Conservation (phyloP, 30 jellyfish, hydroid and myxozoan species). For the Rhopilema esculentum region DNA sequence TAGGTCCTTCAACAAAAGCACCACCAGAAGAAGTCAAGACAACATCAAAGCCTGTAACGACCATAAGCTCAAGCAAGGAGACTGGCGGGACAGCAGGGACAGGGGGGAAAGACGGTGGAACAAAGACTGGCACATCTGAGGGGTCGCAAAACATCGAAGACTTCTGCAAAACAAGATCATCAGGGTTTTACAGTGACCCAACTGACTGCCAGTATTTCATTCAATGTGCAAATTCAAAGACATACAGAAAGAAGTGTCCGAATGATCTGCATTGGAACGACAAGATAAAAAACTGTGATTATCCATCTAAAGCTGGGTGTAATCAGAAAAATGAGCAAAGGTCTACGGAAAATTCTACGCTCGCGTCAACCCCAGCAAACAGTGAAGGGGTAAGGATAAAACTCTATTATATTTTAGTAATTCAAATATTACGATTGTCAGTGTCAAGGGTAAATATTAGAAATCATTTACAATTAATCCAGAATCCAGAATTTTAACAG, state of each 20-base stretch:
- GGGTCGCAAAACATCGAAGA: constrained; percentile 21
- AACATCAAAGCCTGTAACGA: background rate
- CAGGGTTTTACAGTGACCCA: constrained; percentile 58
- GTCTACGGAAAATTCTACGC: background rate
- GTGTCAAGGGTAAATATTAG: too few species aligned
- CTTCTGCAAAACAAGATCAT: constrained; percentile 44
- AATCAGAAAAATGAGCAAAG: background rate
- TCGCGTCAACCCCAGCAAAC: background rate
- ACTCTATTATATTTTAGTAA: too few species aligned
- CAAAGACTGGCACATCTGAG: constrained; percentile 9
- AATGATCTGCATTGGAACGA: constrained; percentile 55
- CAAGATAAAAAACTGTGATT: constrained; percentile 58
- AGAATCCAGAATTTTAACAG: too few species aligned
- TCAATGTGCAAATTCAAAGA: constrained; percentile 49
- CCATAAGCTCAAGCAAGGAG: background rate
- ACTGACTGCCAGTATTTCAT: constrained; percentile 44
- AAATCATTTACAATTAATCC: too few species aligned
- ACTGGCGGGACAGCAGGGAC: background rate
- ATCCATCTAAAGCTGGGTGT: constrained; percentile 49
- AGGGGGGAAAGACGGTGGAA: background rate
- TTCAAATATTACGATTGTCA: too few species aligned
- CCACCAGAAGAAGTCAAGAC: background rate
- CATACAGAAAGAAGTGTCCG: constrained; percentile 53
- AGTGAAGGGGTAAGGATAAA: background rate
- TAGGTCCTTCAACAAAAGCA: background rate